Evolutionary conservation across 2,113 vertebrate genomes (phyloP).

Genomic region (Larimichthys crocea): DNA sequence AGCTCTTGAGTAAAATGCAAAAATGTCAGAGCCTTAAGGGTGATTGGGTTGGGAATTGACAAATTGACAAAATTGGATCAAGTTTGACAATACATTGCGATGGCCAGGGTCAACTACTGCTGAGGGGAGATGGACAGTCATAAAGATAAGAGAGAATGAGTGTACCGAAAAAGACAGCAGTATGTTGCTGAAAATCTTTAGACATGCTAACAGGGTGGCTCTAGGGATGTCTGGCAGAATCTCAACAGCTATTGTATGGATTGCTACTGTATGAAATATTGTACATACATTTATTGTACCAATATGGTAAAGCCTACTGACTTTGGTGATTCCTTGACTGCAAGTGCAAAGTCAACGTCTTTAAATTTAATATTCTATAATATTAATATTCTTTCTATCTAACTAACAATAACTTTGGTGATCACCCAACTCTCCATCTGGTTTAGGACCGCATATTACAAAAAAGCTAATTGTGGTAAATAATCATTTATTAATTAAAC

Average conservation of each 20-base stretch:
- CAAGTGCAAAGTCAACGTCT: too few species aligned
- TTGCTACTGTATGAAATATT: not conserved
- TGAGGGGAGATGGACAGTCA: constrained; percentile 2
- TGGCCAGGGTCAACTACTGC: not conserved
- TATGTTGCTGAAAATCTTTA: not conserved
- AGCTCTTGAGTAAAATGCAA: constrained; percentile 20
- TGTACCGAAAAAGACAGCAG: not conserved
- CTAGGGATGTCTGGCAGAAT: not conserved
- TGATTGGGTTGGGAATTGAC: constrained; percentile 19
- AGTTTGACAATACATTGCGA: not conserved
- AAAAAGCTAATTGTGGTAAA: not conserved
- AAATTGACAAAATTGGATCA: not conserved
- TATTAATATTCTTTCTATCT: too few species aligned
- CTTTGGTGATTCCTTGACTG: not conserved
- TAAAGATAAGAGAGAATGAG: constrained; percentile 3
- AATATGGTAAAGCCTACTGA: not conserved
- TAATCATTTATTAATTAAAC: not conserved
- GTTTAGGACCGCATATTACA: not conserved
- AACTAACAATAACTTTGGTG: too few species aligned
- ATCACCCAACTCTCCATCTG: not conserved
- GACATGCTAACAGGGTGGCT: not conserved
- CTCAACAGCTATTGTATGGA: not conserved
- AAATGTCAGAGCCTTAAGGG: not conserved
- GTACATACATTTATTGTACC: not conserved
- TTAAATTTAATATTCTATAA: too few species aligned